Base-by-base conservation (phyloP, 2,797 vertebrate genomes). In the Liparis tanakae region DNA sequence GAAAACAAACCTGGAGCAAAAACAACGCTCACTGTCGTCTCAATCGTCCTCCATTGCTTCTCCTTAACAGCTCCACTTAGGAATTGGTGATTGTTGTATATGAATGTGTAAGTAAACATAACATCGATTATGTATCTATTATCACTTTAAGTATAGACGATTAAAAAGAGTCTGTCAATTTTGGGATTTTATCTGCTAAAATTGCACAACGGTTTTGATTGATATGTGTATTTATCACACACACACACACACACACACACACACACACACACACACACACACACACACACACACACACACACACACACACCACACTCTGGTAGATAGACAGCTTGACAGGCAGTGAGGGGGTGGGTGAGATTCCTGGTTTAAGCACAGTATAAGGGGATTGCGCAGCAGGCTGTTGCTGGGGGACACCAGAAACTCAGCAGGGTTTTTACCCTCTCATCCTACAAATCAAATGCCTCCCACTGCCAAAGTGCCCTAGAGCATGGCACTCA, bases 401-500 rank as follows among this genome's bases (percentile, higher is more conserved):
- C 46, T 60, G 43, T 55, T 74, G 70, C 80, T 86, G 13, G 10
- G 80, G 67, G 76, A 76, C 14, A 56, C 68, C 37, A 34, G 72
- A 61, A 67, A 79, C 43, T 72, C 82, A 76, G 77, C 25, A 2
- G 50, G 75, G 50, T 67, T 82, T 74, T 74, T 73, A 72, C 72
- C 55, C 55, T 84, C 55, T 74, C 76, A 82, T 78, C 53, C 14
- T 43, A 70, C 37, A 76, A 71, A 75, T 85, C 72, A 80, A 86
- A 68, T 74, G 53, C 82, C 70, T 57, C 78, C 78, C 15, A 60
- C 68, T 74, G 51, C 37, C 66, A 72, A 68, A 61, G 65, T 70
- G 56, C 78, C 78, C 77, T 76, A 82, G 51, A 88, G 84, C 78
- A 85, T 73, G 70, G 66, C 80, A 79, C 51, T 80, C 60, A 76